A percentile compares a stretch with the other conserved stretches of the same genome.
These are phyloP conservation scores for Carapus acus DNA, from an alignment of 2,797 vertebrate species.

Conservation along the genomic window DNA sequence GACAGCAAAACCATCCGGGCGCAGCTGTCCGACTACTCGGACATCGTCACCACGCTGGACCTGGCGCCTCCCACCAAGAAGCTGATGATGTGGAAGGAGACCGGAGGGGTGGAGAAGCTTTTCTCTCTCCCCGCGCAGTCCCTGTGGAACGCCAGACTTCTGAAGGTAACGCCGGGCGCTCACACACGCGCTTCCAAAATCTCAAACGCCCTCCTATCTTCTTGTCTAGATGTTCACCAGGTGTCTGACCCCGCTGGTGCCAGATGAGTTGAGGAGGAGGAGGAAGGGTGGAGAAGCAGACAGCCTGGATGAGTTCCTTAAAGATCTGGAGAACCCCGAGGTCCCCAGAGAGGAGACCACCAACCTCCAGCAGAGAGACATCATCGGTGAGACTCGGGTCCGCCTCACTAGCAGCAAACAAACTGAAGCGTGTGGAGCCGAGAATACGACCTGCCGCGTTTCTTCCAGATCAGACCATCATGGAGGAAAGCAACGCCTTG, in stretches of 20 bases:
- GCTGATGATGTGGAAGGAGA: slow-evolving; percentile 98
- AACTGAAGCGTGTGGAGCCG: neutral
- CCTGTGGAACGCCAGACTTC: slow-evolving; percentile 87
- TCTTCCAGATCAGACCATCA: slow-evolving; percentile 83
- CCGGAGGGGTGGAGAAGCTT: slow-evolving; percentile 93
- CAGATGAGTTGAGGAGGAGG: slow-evolving; percentile 88
- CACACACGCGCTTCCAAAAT: too few relatives aligned
- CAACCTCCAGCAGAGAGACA: slow-evolving; percentile 73
- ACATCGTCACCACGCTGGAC: slow-evolving; percentile 94
- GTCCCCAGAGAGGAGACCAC: slow-evolving; percentile 85
- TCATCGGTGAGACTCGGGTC: slow-evolving; percentile 74
- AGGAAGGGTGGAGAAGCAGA: slow-evolving; percentile 94
- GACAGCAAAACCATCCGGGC: slow-evolving; percentile 96
- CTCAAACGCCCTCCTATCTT: neutral
- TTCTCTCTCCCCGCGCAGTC: slow-evolving; percentile 93
- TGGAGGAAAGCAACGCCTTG: slow-evolving; percentile 86
- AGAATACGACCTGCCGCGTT: neutral
- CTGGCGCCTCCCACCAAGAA: slow-evolving; percentile 95
- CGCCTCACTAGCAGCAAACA: too few relatives aligned
- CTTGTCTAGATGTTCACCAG: slow-evolving; percentile 86
- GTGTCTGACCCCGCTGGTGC: slow-evolving; percentile 90
- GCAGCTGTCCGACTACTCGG: slow-evolving; percentile 93
- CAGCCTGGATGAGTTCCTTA: slow-evolving; percentile 91
- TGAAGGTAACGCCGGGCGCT: slow-evolving; percentile 75
- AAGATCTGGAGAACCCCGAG: slow-evolving; percentile 93